phyloP scores from a whole-genome alignment of 2,888 invertebrate species.

The Nycteola revayana region DNA sequence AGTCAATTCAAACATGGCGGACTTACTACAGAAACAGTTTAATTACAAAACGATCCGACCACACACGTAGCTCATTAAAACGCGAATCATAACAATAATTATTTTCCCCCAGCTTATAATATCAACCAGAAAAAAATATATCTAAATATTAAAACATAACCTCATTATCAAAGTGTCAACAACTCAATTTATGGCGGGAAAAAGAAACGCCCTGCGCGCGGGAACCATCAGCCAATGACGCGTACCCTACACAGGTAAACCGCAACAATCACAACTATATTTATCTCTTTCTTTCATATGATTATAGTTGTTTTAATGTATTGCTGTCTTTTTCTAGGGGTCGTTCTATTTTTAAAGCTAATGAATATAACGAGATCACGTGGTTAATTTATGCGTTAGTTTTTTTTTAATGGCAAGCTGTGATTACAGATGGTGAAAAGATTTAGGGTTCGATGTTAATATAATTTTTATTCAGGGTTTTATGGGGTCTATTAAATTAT shows the following conservation, averaged over 20 bases:
- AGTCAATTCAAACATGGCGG: slow-evolving; percentile 45
- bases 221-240: slow-evolving; percentile 62
- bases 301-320: slow-evolving; percentile 12
- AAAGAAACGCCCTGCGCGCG: slow-evolving; percentile 69
- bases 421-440: slow-evolving; percentile 26
- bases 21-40: slow-evolving; percentile 59
- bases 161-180: slow-evolving; percentile 81
- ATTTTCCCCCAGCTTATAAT: slow-evolving; percentile 73
- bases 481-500: not conserved
- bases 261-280: slow-evolving; percentile 26
- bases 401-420: slow-evolving; percentile 43
- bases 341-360: slow-evolving; percentile 41
- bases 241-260: slow-evolving; percentile 34
- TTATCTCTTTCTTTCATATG: slow-evolving; percentile 47
- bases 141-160: slow-evolving; percentile 75
- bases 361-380: slow-evolving; percentile 59
- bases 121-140: slow-evolving; percentile 65
- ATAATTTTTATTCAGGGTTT: not conserved
- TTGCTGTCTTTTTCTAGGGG: slow-evolving; percentile 28
- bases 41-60: slow-evolving; percentile 67
- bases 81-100: slow-evolving; percentile 73
- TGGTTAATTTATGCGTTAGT: slow-evolving; percentile 70
- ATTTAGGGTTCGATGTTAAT: slow-evolving; percentile 23
- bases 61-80: slow-evolving; percentile 77
- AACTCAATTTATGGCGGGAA: slow-evolving; percentile 82